Percentiles rank a stretch among this genome's conserved stretches.
Evolutionary conservation across 2,113 vertebrate species (phyloP).

Genomic region (Brachyhypopomus occidentalis): DNA sequence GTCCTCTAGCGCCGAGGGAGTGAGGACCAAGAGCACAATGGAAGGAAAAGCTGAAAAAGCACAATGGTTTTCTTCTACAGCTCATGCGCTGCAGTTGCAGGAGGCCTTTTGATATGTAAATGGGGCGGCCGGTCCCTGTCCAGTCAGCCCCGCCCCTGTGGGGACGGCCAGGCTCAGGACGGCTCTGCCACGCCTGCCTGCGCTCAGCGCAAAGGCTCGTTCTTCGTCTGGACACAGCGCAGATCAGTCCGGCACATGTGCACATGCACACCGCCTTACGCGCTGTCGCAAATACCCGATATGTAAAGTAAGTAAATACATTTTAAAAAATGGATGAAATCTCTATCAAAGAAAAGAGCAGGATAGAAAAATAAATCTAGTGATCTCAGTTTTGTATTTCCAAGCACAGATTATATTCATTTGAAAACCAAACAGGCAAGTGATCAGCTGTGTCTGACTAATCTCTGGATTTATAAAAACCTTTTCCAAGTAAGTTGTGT

Average conservation of each 20-base stretch:
- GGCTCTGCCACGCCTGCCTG: conserved; percentile 32
- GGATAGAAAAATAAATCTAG: neutral
- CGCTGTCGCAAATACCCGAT: neutral
- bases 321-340: neutral
- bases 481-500: too few species aligned
- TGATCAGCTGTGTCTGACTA: too few species aligned
- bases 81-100: conserved; percentile 48
- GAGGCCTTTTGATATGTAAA: conserved; percentile 70
- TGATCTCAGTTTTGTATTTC: too few species aligned
- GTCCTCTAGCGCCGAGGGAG: conserved; percentile 2
- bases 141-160: conserved; percentile 51
- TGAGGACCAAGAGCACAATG: conserved; percentile 28
- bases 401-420: too few species aligned
- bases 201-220: conserved; percentile 12
- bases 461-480: too few species aligned
- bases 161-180: conserved; percentile 53
- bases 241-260: too few species aligned
- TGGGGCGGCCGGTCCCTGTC: conserved; percentile 37
- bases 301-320: neutral
- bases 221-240: neutral
- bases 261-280: neutral
- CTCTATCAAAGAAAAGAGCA: neutral
- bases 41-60: neutral
- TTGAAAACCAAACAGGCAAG: neutral
- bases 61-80: conserved; percentile 54